Conservation (phyloP, 2,888 invertebrate species). For the Oithona nana region DNA sequence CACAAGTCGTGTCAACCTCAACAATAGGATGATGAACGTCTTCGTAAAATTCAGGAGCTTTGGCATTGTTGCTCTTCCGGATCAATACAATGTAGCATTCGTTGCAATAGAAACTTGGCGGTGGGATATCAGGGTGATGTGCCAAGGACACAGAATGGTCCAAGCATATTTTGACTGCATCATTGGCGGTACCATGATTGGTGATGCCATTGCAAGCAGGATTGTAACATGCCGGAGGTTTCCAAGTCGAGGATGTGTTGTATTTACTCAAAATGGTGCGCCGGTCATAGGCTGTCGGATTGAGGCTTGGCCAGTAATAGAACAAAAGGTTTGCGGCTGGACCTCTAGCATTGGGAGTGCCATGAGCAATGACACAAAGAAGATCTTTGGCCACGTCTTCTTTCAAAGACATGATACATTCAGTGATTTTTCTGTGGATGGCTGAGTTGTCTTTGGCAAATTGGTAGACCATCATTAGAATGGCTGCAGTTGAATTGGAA, state of each 20-base stretch:
- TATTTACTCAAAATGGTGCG: slow-evolving; percentile 41
- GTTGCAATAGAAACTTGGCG: slow-evolving; percentile 84
- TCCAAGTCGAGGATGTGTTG: slow-evolving; percentile 2
- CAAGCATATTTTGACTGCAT: slow-evolving; percentile 80
- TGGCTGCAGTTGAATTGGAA: slow-evolving; percentile 46
- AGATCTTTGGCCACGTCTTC: slow-evolving; percentile 76
- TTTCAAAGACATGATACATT: slow-evolving; percentile 86
- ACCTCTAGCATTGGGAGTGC: slow-evolving; percentile 76
- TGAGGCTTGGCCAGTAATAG: slow-evolving; percentile 97
- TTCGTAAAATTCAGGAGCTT: slow-evolving; percentile 23
- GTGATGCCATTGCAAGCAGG: neutral
- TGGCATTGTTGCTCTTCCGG: neutral
- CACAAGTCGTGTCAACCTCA: slow-evolving; percentile 82
- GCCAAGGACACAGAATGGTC: slow-evolving; percentile 77
- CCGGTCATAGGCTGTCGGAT: slow-evolving; percentile 75
- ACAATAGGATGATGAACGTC: slow-evolving; percentile 59
- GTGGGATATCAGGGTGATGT: slow-evolving; percentile 47
- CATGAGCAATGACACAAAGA: slow-evolving; percentile 85
- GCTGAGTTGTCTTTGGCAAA: slow-evolving; percentile 39
- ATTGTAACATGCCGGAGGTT: slow-evolving; percentile 2
- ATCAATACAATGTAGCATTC: slow-evolving; percentile 53
- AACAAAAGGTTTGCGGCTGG: slow-evolving; percentile 91
- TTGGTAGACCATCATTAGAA: slow-evolving; percentile 93
- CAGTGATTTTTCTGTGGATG: slow-evolving; percentile 86
- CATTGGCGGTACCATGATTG: slow-evolving; percentile 28